Evolutionary conservation across 2,888 invertebrate species (phyloP), one percentile per base, ranked within the genome.

Genomic region (Tupiocoris notatus): DNA sequence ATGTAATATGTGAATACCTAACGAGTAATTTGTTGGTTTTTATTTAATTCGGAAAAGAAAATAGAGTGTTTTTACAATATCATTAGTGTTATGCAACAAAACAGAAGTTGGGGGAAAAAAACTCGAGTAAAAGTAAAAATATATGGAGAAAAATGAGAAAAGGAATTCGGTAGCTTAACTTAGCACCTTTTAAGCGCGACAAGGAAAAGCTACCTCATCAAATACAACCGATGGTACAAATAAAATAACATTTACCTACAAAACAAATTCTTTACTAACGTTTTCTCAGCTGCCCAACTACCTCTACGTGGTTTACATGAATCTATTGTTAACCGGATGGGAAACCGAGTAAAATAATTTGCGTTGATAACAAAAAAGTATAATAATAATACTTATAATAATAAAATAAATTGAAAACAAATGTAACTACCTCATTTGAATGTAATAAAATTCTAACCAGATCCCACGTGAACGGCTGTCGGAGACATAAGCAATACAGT

Each of bases 181-280:
- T 73, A 73, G 73, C 62, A 61, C 73, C 73, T 73, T 73, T 39
- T 73, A 73, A 62, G 62, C 73, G 73, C 54, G 56, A 73, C 73
- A 73, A 76, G 76, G 74, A 39, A 39, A 39, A 71, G 67, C 78
- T 78, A 78, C 78, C 78, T 78, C 78, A 76, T 39, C 66, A 24
- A 58, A 25, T 21, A 58, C 23, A 62, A 75, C 61, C 75, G 75
- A 75, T 68, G 67, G 70, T 76, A 76, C 70, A 76, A 68, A 76
- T 68, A 25, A 67, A 17, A 17, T 68, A 68, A 54, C 22, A 68
- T 18, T 24, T 68, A 76, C 61, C 67, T 57, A 77, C 21, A 75
- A 65, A 54, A 63, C 66, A 57, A 73, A 58, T 58, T 70, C 70
- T 58, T 70, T 25, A 16, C 39, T 3, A 39, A 73, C 58, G 65